Conservation (phyloP, 2,797 vertebrate species). For the Rhodeus uyekii region DNA sequence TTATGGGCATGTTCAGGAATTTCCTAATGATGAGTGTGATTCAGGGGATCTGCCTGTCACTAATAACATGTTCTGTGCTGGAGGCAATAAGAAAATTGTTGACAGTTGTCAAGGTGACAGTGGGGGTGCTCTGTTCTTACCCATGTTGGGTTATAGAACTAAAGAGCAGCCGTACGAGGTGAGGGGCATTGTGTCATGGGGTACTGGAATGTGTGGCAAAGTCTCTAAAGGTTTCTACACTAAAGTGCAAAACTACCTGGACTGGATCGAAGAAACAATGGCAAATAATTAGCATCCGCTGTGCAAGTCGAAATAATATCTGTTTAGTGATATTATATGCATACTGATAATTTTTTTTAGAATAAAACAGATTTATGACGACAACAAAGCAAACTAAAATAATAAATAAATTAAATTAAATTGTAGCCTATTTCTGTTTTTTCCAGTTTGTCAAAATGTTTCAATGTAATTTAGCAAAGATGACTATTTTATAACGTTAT, state of each 20-base stretch:
- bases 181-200: constrained; percentile 64
- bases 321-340: neutral
- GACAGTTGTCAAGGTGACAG: constrained; percentile 62
- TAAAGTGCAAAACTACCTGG: constrained; percentile 28
- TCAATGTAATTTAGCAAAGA: neutral
- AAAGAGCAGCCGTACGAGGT: constrained; percentile 23
- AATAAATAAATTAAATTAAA: neutral
- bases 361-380: neutral
- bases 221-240: constrained; percentile 40
- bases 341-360: neutral
- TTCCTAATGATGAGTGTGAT: constrained; percentile 42
- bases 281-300: neutral
- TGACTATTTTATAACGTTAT: neutral
- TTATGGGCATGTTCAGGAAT: constrained; percentile 37
- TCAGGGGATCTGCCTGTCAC: constrained; percentile 33
- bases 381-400: neutral
- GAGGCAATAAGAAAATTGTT: constrained; percentile 32
- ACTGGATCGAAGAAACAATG: constrained; percentile 15
- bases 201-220: constrained; percentile 47
- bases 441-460: neutral
- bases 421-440: neutral
- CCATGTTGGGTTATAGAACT: constrained; percentile 9
- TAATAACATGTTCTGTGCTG: constrained; percentile 64
- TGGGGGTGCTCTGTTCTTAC: constrained; percentile 46
- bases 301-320: neutral